phyloP scores from a whole-genome alignment of 2,797 vertebrate species.

The Pseudomugil gertrudae region DNA sequence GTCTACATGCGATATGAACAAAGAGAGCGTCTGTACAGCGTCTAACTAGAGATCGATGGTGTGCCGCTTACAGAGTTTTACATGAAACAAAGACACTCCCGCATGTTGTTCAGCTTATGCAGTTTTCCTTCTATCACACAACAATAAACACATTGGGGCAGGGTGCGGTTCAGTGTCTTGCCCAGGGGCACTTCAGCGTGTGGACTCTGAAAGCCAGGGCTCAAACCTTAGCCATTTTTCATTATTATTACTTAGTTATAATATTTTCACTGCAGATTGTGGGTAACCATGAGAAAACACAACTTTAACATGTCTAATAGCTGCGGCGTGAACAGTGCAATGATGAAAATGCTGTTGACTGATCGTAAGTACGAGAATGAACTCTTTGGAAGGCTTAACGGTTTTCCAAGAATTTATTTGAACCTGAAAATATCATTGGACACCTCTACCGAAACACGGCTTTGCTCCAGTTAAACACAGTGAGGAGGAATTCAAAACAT shows the following conservation, averaged over 20 bases:
- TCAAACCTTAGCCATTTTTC: neutral
- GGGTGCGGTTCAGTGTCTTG: neutral
- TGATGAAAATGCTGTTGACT: slow-evolving; percentile 2
- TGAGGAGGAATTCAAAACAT: neutral
- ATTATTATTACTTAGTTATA: neutral
- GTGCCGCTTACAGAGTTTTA: neutral
- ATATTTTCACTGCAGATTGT: neutral
- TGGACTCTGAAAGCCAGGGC: neutral
- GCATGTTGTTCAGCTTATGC: neutral
- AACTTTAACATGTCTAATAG: neutral
- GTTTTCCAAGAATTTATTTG: slow-evolving; percentile 10
- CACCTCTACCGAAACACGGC: slow-evolving; percentile 9
- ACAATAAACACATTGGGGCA: neutral
- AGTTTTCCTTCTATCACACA: neutral
- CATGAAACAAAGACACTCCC: neutral
- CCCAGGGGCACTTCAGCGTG: neutral
- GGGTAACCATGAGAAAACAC: neutral
- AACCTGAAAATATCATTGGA: slow-evolving; percentile 7
- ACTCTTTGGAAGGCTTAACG: slow-evolving; percentile 8
- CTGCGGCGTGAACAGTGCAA: slow-evolving; percentile 2
- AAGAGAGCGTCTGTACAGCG: neutral
- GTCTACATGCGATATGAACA: neutral
- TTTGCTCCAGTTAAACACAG: neutral
- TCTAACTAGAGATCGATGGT: neutral
- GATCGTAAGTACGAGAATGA: slow-evolving; percentile 12